Percentiles rank a stretch among this genome's conserved stretches.
Conservation (phyloP, 2,113 vertebrate genomes). For the Galemys pyrenaicus region DNA sequence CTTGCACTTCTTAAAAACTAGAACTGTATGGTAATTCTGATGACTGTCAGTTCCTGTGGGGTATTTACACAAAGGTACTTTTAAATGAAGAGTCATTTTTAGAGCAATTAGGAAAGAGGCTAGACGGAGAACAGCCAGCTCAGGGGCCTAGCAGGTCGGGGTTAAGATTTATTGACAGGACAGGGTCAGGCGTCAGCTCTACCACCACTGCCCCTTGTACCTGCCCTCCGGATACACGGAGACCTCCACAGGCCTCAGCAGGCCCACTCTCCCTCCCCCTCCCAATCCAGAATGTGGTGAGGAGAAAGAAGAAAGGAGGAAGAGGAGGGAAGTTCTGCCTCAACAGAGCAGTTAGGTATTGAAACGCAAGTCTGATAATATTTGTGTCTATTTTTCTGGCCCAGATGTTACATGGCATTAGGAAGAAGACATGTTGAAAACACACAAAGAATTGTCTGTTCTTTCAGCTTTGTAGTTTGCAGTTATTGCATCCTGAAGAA, state of each 20-base stretch:
- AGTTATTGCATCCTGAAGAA: slow-evolving; percentile 83
- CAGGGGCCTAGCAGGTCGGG: slow-evolving; percentile 57
- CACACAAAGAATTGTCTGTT: slow-evolving; percentile 74
- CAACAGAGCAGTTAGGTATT: slow-evolving; percentile 14
- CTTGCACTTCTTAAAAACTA: slow-evolving; percentile 47
- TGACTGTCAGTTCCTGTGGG: slow-evolving; percentile 71
- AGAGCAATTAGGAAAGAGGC: slow-evolving; percentile 66
- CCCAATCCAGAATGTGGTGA: slow-evolving; percentile 39
- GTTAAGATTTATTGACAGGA: slow-evolving; percentile 77
- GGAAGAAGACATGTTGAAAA: slow-evolving; percentile 63
- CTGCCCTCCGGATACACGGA: slow-evolving; percentile 74
- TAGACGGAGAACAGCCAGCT: slow-evolving; percentile 70
- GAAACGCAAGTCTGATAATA: slow-evolving; percentile 62
- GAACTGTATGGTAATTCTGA: slow-evolving; percentile 57
- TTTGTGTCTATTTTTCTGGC: slow-evolving; percentile 69
- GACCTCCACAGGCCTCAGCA: slow-evolving; percentile 16
- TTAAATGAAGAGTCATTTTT: slow-evolving; percentile 77
- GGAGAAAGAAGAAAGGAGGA: not conserved
- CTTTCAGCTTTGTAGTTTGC: slow-evolving; percentile 66
- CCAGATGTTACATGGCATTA: slow-evolving; percentile 61
- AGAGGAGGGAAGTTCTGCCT: slow-evolving; percentile 2
- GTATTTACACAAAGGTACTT: slow-evolving; percentile 76
- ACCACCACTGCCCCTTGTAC: slow-evolving; percentile 42
- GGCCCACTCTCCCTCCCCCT: not conserved
- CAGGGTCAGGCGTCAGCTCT: slow-evolving; percentile 70